Base-by-base conservation (phyloP, 2,888 invertebrate species). In the Dicyrtomina minuta region DNA sequence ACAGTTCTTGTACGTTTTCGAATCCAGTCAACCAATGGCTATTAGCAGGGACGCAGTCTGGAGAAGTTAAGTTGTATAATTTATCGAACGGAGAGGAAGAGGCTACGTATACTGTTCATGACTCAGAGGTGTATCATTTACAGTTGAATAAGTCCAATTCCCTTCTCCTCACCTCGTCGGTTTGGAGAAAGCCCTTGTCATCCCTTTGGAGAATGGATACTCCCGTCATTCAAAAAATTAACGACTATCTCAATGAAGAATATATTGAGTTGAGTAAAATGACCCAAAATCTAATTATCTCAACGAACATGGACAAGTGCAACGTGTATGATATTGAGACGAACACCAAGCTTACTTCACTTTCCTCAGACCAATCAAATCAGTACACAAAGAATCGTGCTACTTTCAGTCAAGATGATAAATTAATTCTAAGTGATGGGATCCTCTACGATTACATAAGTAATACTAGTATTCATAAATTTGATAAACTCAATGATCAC, bases 401-500 rank as follows among this genome's bases (percentile, higher is more conserved):
- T 2, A 95, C 95, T 1, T 96, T 96, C 82, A 93, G 92, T 82
- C 93, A 92, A 65, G 90, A 91, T 2, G 97, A 98, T 81, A 95
- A 96, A 79, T 84, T 98, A 20, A 90, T 98, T n/a, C 84, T 98
- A 10, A 93, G 92, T 68, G 97, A 98, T 82, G 97, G 98, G 46
- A 95, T 97, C 0, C 83, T 98, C 0, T 98, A 95, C 90, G 97
- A 98, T 81, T 90, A 94, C 10, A 88, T 90, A 77, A 87, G 90
- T 0, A 91, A 91, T 22, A 91, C 90, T 79, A 89, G 92, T 77
- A 90, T 99, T 56, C 96, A 97, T 83, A 96, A 97, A 82, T 93
- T 99, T 81, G 99, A 99, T 83, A 98, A 98, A 82, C 86, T 99
- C 43, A 98, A 97, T 84, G 92, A 95, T 81, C 90, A 90, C 51